These are phyloP conservation scores for Cordylochernes scorpioides DNA, from an alignment of 2,888 invertebrate genomes.

Conservation along the genomic window DNA sequence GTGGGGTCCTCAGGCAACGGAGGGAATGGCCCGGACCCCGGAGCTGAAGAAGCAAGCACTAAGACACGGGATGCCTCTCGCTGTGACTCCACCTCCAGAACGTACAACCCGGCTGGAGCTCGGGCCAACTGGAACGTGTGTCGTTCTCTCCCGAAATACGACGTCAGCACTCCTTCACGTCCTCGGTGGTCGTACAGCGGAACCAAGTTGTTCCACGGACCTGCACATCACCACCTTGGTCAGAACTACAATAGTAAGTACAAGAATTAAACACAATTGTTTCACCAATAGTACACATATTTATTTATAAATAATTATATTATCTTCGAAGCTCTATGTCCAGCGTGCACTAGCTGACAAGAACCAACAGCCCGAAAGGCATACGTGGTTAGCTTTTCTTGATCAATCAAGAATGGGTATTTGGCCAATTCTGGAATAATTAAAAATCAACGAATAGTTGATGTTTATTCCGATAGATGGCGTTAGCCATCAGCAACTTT, in stretches of 20 bases:
- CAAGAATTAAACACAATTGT: background rate
- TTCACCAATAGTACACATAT: background rate
- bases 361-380: too few relatives aligned
- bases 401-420: too few relatives aligned
- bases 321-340: too few relatives aligned
- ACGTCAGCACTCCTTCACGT: too few relatives aligned
- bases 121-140: background rate
- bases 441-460: too few relatives aligned
- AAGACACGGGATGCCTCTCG: conserved; percentile 1
- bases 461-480: too few relatives aligned
- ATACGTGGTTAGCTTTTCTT: too few relatives aligned
- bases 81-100: conserved; percentile 1
- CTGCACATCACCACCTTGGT: background rate
- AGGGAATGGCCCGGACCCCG: background rate
- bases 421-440: too few relatives aligned
- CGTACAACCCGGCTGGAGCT: conserved; percentile 1
- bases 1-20: background rate
- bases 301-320: too few relatives aligned
- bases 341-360: background rate
- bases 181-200: background rate
- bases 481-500: too few relatives aligned
- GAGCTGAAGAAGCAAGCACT: background rate
- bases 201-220: background rate
- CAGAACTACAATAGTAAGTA: background rate
- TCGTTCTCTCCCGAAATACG: conserved; percentile 1